phyloP scores from a whole-genome alignment of 2,797 vertebrate genomes.

The Danio jaintianensis region DNA sequence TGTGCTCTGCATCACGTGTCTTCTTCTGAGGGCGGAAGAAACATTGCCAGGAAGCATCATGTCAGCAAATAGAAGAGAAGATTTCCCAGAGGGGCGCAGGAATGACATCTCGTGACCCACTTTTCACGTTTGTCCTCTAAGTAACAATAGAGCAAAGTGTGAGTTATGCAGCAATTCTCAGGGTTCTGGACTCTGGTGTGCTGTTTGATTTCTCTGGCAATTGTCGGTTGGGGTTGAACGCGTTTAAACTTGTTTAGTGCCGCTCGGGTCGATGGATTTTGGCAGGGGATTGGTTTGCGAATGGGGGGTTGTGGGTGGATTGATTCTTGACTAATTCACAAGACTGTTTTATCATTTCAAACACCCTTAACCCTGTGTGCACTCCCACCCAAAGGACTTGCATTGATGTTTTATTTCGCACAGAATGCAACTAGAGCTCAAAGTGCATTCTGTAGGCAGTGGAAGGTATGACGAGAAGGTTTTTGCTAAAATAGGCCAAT shows the following conservation, averaged over 20 bases:
- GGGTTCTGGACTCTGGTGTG: slow-evolving; percentile 30
- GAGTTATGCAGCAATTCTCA: slow-evolving; percentile 19
- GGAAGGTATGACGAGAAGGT: slow-evolving; percentile 13
- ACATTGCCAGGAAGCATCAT: slow-evolving; percentile 24
- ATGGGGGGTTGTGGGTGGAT: slow-evolving; percentile 49
- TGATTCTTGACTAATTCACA: slow-evolving; percentile 65
- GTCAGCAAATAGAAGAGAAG: slow-evolving; percentile 26
- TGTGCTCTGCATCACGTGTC: background rate
- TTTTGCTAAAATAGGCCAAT: background rate
- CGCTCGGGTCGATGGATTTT: slow-evolving; percentile 33
- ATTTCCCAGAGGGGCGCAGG: slow-evolving; percentile 51
- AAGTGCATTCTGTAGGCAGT: slow-evolving; percentile 47
- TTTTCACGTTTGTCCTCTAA: background rate
- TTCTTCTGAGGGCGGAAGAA: slow-evolving; percentile 31
- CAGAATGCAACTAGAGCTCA: slow-evolving; percentile 44
- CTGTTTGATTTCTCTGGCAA: slow-evolving; percentile 54
- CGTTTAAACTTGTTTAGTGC: slow-evolving; percentile 49
- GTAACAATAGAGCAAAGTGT: slow-evolving; percentile 20
- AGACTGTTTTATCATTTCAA: slow-evolving; percentile 67
- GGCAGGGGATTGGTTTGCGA: slow-evolving; percentile 37
- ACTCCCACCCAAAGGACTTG: slow-evolving; percentile 60
- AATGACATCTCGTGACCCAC: slow-evolving; percentile 37
- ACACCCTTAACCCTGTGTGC: slow-evolving; percentile 51
- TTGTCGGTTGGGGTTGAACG: slow-evolving; percentile 41
- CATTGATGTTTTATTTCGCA: slow-evolving; percentile 69